Conservation (phyloP, 2,797 vertebrate genomes). For the Synaphobranchus kaupii region DNA sequence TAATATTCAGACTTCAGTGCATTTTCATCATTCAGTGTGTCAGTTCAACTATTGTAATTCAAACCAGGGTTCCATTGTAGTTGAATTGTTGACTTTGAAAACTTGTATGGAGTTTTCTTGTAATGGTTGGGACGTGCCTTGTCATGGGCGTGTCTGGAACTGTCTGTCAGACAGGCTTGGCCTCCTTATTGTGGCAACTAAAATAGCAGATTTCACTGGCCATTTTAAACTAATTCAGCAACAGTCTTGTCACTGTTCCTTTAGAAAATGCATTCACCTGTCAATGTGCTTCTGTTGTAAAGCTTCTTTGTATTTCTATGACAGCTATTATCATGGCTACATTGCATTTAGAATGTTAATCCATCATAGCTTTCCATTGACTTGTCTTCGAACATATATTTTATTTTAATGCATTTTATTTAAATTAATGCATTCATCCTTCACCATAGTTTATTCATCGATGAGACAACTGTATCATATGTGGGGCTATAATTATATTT, state of each 20-base stretch:
- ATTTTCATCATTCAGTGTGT: constrained; percentile 17
- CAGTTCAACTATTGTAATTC: constrained; percentile 42
- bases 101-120: constrained; percentile 31
- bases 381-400: background rate
- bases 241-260: constrained; percentile 38
- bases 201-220: constrained; percentile 46
- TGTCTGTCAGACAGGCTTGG: constrained; percentile 36
- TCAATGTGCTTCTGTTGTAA: constrained; percentile 28
- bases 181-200: constrained; percentile 33
- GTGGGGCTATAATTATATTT: background rate
- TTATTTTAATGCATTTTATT: constrained; percentile 1
- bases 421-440: constrained; percentile 33
- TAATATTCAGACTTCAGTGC: constrained; percentile 27
- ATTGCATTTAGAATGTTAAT: constrained; percentile 21
- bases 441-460: constrained; percentile 4
- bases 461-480: constrained; percentile 3
- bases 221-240: constrained; percentile 50
- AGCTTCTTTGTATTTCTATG: constrained; percentile 21
- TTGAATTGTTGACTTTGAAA: constrained; percentile 34
- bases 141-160: constrained; percentile 38
- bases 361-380: constrained; percentile 19
- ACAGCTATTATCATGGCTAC: background rate
- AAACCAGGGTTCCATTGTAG: constrained; percentile 16
- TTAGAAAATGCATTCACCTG: constrained; percentile 30
- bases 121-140: constrained; percentile 40